Base-by-base conservation (phyloP, 2,888 invertebrate species). In the Zygaena filipendulae region DNA sequence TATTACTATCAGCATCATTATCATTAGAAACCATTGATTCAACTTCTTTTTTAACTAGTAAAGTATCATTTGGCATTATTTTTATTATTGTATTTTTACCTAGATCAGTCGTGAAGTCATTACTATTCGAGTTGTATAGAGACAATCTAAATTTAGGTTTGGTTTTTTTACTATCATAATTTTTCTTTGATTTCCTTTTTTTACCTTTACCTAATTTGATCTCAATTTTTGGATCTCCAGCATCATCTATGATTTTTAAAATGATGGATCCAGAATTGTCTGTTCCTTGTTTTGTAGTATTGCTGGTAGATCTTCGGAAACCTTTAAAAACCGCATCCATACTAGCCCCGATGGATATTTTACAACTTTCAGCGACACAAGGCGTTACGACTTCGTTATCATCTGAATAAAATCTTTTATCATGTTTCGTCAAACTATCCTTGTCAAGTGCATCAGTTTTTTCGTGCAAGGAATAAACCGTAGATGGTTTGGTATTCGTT, bases 191-290 rank as follows among this genome's bases (percentile, higher is more conserved):
- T 27, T 38, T 25, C 4, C 27, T 27, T 13, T 10, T n/a, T 13
- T 23, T 29, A 12, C 47, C 41, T 3, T 46, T 23, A 7, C 38
- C 35, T 13, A 67, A 23, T 43, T 59, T 58, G 4, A 68, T 60
- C 44, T 62, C 57, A 25, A 64, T 45, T 30, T 42, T 53, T 2
- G 58, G 33, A 6, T 45, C 23, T 2, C 52, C 52, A 4, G 30
- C 40, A 1, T 49, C 39, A 18, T 59, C 48, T 13, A 54, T 22
- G n/a, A 68, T 47, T 35, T 59, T 57, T 4, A 70, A 23, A 18
- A 59, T 27, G 3, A 66, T 30, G 13, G 45, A 38, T 7, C 42
- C 39, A 3, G 37, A 14, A 19, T 43, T 32, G 23, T 10, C 20
- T 27, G 21, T 43, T 30, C 4, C 26, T 26, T 21, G 4, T 22